Percentiles rank a stretch among this genome's conserved stretches.
Evolutionary conservation across 2,113 vertebrate genomes (phyloP).

Genomic region (Odontophorus gujanensis): DNA sequence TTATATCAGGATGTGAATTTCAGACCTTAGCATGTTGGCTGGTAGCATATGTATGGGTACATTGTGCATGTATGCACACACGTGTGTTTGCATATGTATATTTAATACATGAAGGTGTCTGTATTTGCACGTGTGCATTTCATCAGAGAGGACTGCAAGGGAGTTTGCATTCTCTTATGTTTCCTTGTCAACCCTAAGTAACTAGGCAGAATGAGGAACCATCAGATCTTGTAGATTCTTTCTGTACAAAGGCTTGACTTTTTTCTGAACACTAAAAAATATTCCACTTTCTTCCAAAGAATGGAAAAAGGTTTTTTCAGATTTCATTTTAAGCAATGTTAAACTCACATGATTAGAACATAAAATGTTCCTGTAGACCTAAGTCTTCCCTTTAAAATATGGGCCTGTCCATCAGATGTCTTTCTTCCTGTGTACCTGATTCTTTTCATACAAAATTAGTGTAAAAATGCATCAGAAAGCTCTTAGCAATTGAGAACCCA

Average conservation of each 20-base stretch:
- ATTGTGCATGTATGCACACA: neutral
- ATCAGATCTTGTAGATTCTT: neutral
- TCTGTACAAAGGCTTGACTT: neutral
- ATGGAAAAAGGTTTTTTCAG: neutral
- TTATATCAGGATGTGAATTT: neutral
- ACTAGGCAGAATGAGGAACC: neutral
- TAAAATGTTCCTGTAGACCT: neutral
- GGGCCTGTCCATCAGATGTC: neutral
- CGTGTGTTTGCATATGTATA: fast-evolving
- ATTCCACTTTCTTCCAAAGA: neutral
- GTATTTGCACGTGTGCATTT: neutral
- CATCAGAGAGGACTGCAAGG: neutral
- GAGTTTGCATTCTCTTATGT: neutral
- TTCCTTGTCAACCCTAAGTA: neutral
- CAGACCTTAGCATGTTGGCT: neutral
- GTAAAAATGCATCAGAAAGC: neutral
- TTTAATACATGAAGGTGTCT: neutral
- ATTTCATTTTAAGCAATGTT: neutral
- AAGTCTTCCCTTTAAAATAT: neutral
- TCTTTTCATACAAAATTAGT: neutral
- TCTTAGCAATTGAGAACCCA: neutral
- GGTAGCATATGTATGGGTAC: neutral
- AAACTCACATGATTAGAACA: neutral
- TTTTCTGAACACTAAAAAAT: neutral
- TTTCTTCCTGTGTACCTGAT: neutral